Evolutionary conservation across 2,888 invertebrate species (phyloP).

Genomic region (Melikaiella ostensackeni): DNA sequence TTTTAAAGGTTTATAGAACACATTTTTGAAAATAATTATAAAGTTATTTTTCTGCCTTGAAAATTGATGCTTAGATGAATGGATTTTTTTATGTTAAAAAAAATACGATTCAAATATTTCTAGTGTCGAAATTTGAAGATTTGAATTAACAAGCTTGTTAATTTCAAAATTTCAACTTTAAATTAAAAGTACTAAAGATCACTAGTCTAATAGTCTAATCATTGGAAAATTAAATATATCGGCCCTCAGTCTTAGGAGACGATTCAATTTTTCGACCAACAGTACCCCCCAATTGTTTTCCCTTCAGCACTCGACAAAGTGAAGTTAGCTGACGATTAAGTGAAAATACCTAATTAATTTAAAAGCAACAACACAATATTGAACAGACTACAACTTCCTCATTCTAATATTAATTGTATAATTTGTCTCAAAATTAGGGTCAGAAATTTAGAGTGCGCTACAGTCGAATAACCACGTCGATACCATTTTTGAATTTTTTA

Average conservation of each 20-base stretch:
- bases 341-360: no score
- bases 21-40: constrained; percentile 26
- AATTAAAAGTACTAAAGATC: not conserved
- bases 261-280: no score
- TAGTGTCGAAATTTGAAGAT: not conserved
- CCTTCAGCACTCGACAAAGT: no score
- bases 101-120: not conserved
- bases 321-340: no score
- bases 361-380: no score
- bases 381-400: no score
- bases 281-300: no score
- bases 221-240: no score
- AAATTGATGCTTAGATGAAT: not conserved
- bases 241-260: no score
- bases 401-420: not conserved
- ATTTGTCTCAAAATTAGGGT: not conserved
- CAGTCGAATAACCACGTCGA: no score
- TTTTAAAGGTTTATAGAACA: constrained; percentile 30
- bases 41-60: constrained; percentile 31
- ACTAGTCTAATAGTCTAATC: no score
- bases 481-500: not conserved
- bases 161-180: not conserved
- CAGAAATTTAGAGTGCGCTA: no score
- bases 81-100: not conserved
- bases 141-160: not conserved